Base-by-base conservation (phyloP, 2,113 vertebrate species). In the Caranx melampygus region DNA sequence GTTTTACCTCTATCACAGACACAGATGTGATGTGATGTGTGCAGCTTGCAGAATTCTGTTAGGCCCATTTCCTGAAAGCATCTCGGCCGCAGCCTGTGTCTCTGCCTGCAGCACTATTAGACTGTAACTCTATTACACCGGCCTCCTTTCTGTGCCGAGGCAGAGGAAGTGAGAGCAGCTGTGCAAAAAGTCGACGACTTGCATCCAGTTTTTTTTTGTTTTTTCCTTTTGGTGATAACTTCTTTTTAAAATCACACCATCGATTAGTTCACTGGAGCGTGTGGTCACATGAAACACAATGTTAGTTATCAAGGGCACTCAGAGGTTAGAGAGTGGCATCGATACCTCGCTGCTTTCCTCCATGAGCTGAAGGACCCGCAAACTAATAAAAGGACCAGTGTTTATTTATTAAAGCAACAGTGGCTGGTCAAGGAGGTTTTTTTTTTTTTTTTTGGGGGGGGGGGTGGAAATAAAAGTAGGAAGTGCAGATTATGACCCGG, bases 1-100 rank as follows among this genome's bases (percentile, higher is more conserved):
- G 84, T 84, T 85, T 91, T 90, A 85, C 80, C 86, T 78, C 77
- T 26, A 60, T 87, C 68, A 14, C 65, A 71, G 80, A 87, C 68
- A 14, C 68, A 71, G 80, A 87, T 64, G 79, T 34, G 71, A 76
- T 75, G 52, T 26, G 26, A 26, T 26, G 26, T 26, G 59, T 45
- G 44, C 80, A 75, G 82, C 82, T 75, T 37, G 68, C 68, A 77
- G 76, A 75, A 83, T 88, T 76, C 69, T 85, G 81, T 89, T 90
- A 83, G 78, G 64, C 73, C 82, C 66, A 83, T 90, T 88, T 90
- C 66, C 83, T 88, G 85, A 91, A 63, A 90, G 89, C 77, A 75
- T 87, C 74, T 79, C 31, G 2, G 84, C 79, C 54, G 71, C 72
- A 66, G 81, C 72, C 88, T 78, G 83, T 60, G 33, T 88, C 78